Evolutionary conservation across 2,797 vertebrate genomes (phyloP), one percentile per base, ranked within the genome.

Genomic region (Heterohyrax brucei): DNA sequence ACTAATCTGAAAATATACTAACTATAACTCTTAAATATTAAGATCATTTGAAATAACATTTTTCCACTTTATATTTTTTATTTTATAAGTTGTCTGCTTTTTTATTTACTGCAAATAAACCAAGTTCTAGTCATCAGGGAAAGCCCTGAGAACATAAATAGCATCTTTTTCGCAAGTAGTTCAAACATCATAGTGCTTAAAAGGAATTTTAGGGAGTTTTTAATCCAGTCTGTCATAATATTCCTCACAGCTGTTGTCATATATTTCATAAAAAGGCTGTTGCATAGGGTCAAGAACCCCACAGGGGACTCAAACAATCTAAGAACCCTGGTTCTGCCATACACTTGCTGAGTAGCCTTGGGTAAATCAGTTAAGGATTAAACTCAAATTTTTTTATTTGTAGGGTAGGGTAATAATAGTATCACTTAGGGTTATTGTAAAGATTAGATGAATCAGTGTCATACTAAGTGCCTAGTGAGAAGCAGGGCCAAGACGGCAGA

Each of bases 31-130:
- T 46, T 84, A 76, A 39, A 68, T 14, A 80, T 61, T 78, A 75
- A 2, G 12, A 5, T 84, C 39, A 86, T 39, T 89, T 48, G 64
- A 97, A 94, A 76, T 33, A 33, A 56, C 70, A 61, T 61, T 92
- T 76, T 2, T 64, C 10, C 8, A 33, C 39, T 82, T 83, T 92
- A 79, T 48, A 10, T 21, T 84, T 80, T 48, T 72, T 22, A 56
- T 84, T 92, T 75, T 79, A 39, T 68, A 56, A 44, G 24, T 13
- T 84, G 76, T 81, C 76, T 21, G 62, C 30, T 72, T 89, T 39
- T 82, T 88, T 66, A 93, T 66, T 94, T 92, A 73, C 80, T 6
- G n/a, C 94, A 92, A 94, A 93, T 79, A 64, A 79, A 82, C 46
- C 73, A 5, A 66, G 10, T n/a, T 79, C 22, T 7, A 77, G 13